Conservation (phyloP, 2,797 vertebrate species). For the Micropoecilia bifurca region DNA sequence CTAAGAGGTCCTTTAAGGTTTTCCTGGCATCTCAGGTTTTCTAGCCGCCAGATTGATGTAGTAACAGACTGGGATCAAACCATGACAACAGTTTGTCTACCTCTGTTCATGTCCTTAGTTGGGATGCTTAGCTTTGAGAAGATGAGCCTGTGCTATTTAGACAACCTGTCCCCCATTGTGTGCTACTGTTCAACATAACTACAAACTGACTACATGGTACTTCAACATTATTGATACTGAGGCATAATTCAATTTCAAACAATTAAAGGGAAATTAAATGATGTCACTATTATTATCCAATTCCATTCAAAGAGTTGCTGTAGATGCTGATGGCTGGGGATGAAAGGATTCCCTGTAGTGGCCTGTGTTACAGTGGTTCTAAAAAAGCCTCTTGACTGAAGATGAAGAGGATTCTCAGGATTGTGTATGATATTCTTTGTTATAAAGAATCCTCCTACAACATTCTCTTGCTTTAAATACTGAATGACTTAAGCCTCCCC, state of each 20-base stretch:
- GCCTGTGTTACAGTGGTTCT: background rate
- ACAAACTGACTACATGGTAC: background rate
- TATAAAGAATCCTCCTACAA: background rate
- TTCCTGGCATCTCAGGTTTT: conserved; percentile 57
- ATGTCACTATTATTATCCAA: background rate
- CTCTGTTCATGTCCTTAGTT: conserved; percentile 59
- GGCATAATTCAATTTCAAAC: background rate
- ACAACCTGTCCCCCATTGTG: conserved; percentile 2
- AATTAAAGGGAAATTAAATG: background rate
- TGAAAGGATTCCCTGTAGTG: too few species aligned
- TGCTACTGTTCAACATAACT: background rate
- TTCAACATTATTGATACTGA: background rate
- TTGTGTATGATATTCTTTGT: background rate
- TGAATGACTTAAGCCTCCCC: background rate
- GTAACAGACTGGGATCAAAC: conserved; percentile 58
- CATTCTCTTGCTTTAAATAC: background rate
- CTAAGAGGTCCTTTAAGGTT: conserved; percentile 57
- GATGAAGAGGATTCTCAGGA: background rate
- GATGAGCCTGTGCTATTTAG: conserved; percentile 36
- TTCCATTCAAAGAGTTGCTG: background rate
- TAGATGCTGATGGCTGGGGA: background rate
- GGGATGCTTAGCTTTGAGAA: conserved; percentile 58
- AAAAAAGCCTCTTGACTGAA: background rate
- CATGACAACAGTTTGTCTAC: conserved; percentile 62
- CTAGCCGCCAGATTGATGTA: conserved; percentile 58